Base-by-base conservation (phyloP, 2,797 vertebrate genomes). In the Lycodopsis pacificus region DNA sequence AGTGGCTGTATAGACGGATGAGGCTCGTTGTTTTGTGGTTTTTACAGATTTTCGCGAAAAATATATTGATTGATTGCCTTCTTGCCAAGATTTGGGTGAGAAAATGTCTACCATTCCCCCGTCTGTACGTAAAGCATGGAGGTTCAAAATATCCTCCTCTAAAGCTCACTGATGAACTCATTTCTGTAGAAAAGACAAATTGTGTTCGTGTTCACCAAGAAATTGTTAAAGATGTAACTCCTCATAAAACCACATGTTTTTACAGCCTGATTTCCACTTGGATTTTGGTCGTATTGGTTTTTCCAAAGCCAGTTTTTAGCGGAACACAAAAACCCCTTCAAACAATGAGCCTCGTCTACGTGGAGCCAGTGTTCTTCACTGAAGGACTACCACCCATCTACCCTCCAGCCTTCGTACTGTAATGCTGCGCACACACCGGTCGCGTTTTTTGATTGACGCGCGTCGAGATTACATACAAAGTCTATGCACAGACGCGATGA, bases 351-450 rank as follows among this genome's bases (percentile, higher is more conserved):
- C 71, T 75, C 5, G 4, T 66, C 59, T 30, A 5, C 25, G 9
- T 3, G 30, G 32, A 73, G 53, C 48, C 54, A 4, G 46, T 46
- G 34, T 54, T 27, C 13, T 14, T 34, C 40, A 46, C 42, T 11
- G 17, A 51, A 64, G 38, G 64, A 53, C 59, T n/a, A 3, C 27
- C 72, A 12, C 72, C 54, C 10, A 5, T 5, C 49, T 15, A 34
- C 40, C 12, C 34, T 53, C 71, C 49, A 44, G 48, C 19, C 73
- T 67, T 73, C 7, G 12, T 71, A 84, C 79, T 88, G 82, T 84
- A 82, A n/a, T n/a, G n/a, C n/a, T n/a, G n/a, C n/a, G n/a, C n/a
- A n/a, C n/a, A n/a, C n/a, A n/a, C n/a, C n/a, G n/a, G n/a, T n/a
- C n/a, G n/a, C n/a, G n/a, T n/a, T n/a, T n/a, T n/a, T n/a, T n/a